Percentiles rank a stretch among this genome's conserved stretches.
phyloP scores from a whole-genome alignment of 2,888 invertebrate genomes.

The Linnaemya vulpina region DNA sequence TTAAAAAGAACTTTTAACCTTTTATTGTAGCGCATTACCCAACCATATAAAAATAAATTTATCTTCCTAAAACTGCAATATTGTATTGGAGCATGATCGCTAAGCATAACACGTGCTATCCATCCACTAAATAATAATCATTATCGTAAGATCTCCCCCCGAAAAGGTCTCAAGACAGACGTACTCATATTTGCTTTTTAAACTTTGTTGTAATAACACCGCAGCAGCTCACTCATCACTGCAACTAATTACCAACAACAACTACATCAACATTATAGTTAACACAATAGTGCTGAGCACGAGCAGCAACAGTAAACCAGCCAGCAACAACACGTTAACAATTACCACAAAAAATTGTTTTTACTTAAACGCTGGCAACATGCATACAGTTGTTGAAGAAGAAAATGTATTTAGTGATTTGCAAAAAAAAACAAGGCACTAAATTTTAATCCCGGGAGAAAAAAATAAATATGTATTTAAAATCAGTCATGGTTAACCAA shows the following conservation, averaged over 20 bases:
- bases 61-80: background rate
- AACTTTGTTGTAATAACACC: conserved; percentile 36
- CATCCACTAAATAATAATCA: conserved; percentile 43
- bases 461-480: background rate
- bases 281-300: conserved; percentile 28
- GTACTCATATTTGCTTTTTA: background rate
- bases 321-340: conserved; percentile 53
- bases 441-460: background rate
- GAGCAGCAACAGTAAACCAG: conserved; percentile 45
- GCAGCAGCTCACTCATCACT: conserved; percentile 67
- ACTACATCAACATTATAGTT: conserved; percentile 12
- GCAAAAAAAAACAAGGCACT: conserved; percentile 35
- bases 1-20: background rate
- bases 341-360: conserved; percentile 41
- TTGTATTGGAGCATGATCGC: conserved; percentile 19
- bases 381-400: conserved; percentile 17
- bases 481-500: conserved; percentile 32
- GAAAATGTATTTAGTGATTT: conserved; percentile 28
- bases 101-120: conserved; percentile 65
- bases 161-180: conserved; percentile 29
- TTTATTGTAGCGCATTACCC: background rate
- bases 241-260: conserved; percentile 67
- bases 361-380: conserved; percentile 26
- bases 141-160: conserved; percentile 43
- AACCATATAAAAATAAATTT: background rate